A percentile compares a stretch with the other conserved stretches of the same genome.
Conservation (phyloP, 2,797 vertebrate species). For the Siniperca scherzeri region DNA sequence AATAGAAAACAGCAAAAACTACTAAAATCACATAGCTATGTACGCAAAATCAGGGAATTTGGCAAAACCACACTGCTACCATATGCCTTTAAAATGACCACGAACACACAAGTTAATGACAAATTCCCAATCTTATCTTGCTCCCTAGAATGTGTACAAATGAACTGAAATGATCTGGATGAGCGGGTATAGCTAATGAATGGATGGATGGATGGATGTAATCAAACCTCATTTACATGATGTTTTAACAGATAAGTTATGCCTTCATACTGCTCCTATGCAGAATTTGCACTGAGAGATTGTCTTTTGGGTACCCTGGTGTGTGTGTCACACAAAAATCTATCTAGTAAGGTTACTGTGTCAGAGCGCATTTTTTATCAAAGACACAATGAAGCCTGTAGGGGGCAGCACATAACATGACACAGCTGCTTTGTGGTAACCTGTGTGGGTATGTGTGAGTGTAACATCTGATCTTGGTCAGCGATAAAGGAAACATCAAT, state of each 20-base stretch:
- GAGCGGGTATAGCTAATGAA: not conserved
- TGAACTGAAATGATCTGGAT: not conserved
- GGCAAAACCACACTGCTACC: not conserved
- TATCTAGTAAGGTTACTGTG: not conserved
- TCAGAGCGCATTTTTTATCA: not conserved
- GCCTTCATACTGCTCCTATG: not conserved
- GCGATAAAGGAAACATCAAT: slow-evolving; percentile 12
- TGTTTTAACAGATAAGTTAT: not conserved
- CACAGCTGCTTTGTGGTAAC: slow-evolving; percentile 27
- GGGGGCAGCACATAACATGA: slow-evolving; percentile 46
- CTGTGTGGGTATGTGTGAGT: slow-evolving; percentile 18
- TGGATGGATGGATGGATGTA: slow-evolving; percentile 5
- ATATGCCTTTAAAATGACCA: not conserved
- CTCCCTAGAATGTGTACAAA: not conserved
- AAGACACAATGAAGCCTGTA: slow-evolving; percentile 32
- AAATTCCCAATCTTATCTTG: not conserved
- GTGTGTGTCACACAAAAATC: slow-evolving; percentile 10
- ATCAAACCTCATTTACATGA: slow-evolving; percentile 13
- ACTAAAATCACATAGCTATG: not conserved
- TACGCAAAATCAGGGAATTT: not conserved
- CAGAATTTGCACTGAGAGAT: slow-evolving; percentile 23
- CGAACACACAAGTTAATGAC: not conserved
- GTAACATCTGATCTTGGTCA: slow-evolving; percentile 14
- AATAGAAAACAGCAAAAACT: not conserved
- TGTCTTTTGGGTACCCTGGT: slow-evolving; percentile 19